phyloP scores from a whole-genome alignment of 2,888 invertebrate genomes.

The Epinotia demarniana region DNA sequence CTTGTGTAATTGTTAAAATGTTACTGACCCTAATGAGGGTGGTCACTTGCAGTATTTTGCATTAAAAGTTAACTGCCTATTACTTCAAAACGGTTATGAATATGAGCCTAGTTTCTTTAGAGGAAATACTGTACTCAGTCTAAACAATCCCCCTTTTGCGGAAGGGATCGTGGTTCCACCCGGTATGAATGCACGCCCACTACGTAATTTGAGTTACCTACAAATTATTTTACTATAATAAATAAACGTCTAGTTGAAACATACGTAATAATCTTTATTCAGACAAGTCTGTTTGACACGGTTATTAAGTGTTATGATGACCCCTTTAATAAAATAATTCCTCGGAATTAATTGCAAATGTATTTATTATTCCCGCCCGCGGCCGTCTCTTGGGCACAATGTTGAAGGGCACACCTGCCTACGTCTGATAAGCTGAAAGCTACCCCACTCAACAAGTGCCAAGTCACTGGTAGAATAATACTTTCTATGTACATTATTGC shows the following conservation, averaged over 20 bases:
- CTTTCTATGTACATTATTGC: conserved; percentile 47
- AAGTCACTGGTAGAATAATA: conserved; percentile 51
- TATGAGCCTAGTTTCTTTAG: too few relatives aligned
- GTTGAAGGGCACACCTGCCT: conserved; percentile 53
- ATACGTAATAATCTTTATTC: too few relatives aligned
- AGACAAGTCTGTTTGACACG: too few relatives aligned
- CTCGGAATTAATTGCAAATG: not conserved
- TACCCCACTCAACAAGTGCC: conserved; percentile 61
- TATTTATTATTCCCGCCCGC: conserved; percentile 32
- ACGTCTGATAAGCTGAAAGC: conserved; percentile 57
- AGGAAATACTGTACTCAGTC: too few relatives aligned
- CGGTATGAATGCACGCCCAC: not conserved
- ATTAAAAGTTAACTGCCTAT: too few relatives aligned
- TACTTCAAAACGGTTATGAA: too few relatives aligned
- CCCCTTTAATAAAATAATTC: not conserved
- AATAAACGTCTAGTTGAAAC: too few relatives aligned
- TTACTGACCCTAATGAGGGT: too few relatives aligned
- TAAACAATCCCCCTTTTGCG: too few relatives aligned
- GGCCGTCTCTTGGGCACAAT: conserved; percentile 46
- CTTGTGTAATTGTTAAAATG: too few relatives aligned
- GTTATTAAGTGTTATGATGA: not conserved
- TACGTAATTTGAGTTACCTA: conserved; percentile 7
- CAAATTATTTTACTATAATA: not conserved
- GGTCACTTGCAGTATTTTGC: too few relatives aligned
- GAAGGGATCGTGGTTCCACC: too few relatives aligned